Evolutionary conservation across 2,888 invertebrate genomes (phyloP).

Genomic region (Phlogophora meticulosa): DNA sequence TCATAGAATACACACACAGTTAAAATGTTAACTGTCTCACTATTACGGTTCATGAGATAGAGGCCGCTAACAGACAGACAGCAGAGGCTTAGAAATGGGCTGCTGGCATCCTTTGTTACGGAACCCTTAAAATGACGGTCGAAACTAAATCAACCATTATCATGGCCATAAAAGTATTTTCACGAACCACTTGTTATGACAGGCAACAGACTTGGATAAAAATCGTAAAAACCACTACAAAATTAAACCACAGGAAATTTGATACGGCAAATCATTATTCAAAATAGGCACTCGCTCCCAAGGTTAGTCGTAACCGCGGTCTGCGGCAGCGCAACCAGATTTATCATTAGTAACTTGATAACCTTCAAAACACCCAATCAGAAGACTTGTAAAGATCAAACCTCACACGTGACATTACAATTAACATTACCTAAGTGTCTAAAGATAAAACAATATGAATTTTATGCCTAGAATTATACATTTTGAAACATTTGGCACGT

Average conservation of each 20-base stretch:
- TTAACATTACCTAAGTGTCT: constrained; percentile 17
- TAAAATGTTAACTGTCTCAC: too few species aligned
- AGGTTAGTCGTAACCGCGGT: constrained; percentile 37
- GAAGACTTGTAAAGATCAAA: constrained; percentile 33
- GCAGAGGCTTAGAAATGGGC: too few species aligned
- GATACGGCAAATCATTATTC: constrained; percentile 26
- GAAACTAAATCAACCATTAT: too few species aligned
- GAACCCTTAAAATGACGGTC: too few species aligned
- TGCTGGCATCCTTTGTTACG: too few species aligned
- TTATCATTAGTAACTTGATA: constrained; percentile 52
- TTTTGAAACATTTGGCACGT: constrained; percentile 8
- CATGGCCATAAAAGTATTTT: too few species aligned
- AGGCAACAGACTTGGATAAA: too few species aligned
- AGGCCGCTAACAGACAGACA: too few species aligned
- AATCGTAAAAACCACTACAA: too few species aligned
- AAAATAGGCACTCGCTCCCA: constrained; percentile 36
- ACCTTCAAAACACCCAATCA: constrained; percentile 54
- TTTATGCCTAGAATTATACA: constrained; percentile 2
- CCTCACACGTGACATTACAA: constrained; percentile 33
- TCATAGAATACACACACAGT: too few species aligned
- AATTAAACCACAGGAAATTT: constrained; percentile 28
- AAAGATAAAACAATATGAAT: constrained; percentile 8
- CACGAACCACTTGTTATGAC: too few species aligned
- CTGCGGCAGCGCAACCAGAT: constrained; percentile 14
- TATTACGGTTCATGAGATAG: too few species aligned